Percentiles rank a stretch among this genome's conserved stretches.
Conservation (phyloP, 2,797 vertebrate species). For the Iguana delicatissima region DNA sequence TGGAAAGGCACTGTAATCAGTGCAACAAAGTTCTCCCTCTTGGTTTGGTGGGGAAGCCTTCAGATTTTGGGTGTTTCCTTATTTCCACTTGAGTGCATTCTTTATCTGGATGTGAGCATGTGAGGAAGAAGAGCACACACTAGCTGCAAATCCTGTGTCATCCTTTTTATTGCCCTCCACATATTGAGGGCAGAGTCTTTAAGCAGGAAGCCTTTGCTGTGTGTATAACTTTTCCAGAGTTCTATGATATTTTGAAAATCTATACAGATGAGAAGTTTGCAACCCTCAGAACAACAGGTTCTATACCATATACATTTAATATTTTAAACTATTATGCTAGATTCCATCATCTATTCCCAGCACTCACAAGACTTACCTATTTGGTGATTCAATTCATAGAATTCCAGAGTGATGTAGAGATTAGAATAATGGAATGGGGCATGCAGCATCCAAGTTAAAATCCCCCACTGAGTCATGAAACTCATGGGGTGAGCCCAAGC, state of each 20-base stretch:
- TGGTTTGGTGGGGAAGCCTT: neutral
- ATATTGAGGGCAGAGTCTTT: too few relatives aligned
- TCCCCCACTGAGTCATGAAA: too few relatives aligned
- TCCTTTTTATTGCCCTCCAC: too few relatives aligned
- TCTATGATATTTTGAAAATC: neutral
- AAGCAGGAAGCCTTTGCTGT: too few relatives aligned
- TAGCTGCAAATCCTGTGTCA: neutral
- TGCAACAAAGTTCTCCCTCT: neutral
- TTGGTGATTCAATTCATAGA: neutral
- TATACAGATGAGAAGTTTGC: neutral
- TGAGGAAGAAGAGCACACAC: neutral
- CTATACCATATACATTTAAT: neutral
- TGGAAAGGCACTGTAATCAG: neutral
- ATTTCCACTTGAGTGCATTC: neutral
- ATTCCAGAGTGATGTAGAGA: too few relatives aligned
- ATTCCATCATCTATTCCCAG: neutral
- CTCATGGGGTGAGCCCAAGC: too few relatives aligned
- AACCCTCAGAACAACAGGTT: neutral
- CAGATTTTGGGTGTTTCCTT: neutral
- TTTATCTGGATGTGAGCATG: neutral
- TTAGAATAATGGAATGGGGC: too few relatives aligned
- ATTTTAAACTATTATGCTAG: neutral
- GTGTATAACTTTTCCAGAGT: neutral
- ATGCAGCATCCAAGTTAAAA: too few relatives aligned
- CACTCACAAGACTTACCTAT: too few relatives aligned